Evolutionary conservation across 2,888 invertebrate species (phyloP).

Genomic region (Amblyjoppa fuscipennis): DNA sequence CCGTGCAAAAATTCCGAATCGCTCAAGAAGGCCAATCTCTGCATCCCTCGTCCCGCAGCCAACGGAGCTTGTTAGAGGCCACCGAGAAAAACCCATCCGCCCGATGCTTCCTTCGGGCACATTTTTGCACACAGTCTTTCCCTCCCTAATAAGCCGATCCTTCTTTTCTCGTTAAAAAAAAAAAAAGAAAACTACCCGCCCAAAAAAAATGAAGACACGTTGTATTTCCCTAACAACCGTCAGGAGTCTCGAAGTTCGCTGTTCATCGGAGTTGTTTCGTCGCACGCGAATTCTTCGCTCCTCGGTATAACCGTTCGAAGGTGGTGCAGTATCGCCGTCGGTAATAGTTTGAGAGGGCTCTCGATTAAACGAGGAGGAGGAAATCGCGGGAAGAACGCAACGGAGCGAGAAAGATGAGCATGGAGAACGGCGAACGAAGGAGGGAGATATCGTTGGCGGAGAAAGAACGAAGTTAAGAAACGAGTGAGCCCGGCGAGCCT

Average conservation of each 20-base stretch:
- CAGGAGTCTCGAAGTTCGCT: conserved; percentile 8
- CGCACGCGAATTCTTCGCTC: conserved; percentile 22
- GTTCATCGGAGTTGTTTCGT: conserved; percentile 26
- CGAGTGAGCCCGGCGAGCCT: conserved; percentile 47
- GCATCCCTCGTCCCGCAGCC: not conserved
- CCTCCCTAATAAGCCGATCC: conserved; percentile 4
- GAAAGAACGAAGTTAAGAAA: conserved; percentile 32
- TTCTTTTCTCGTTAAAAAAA: conserved; percentile 23
- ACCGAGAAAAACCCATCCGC: conserved; percentile 61
- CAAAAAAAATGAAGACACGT: conserved; percentile 5
- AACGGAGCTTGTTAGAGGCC: conserved; percentile 69
- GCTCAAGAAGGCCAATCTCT: not conserved
- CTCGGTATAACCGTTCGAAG: conserved; percentile 1
- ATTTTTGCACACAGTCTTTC: conserved; percentile 62
- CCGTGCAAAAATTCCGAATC: not conserved
- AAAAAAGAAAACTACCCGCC: not conserved
- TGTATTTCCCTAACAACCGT: conserved; percentile 37
- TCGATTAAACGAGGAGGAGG: conserved; percentile 46
- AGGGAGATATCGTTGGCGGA: conserved; percentile 53
- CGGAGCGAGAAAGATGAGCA: conserved; percentile 2
- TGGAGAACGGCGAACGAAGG: conserved; percentile 43
- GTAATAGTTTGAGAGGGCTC: conserved; percentile 39
- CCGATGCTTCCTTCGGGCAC: conserved; percentile 60
- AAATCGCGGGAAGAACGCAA: conserved; percentile 8
- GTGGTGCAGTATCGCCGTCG: conserved; percentile 29